Evolutionary conservation across 2,888 invertebrate genomes (phyloP).

Genomic region (Balanococcus diminutus): DNA sequence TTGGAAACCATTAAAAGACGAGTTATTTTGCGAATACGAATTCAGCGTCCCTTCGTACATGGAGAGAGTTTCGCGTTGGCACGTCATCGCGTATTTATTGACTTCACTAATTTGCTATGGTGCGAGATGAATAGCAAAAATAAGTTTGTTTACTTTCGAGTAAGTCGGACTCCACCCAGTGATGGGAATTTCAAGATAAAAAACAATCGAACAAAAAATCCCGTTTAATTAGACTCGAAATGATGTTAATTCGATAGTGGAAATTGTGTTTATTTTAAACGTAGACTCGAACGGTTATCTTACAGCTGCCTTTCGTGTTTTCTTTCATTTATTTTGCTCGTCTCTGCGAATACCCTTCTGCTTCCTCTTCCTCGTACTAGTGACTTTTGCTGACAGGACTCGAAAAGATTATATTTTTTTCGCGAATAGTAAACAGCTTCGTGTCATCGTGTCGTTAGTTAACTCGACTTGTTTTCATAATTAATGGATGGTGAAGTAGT

Average conservation of each 20-base stretch:
- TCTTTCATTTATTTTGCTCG: not conserved
- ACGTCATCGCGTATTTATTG: not conserved
- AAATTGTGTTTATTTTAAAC: not conserved
- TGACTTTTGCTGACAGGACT: not conserved
- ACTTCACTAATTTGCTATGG: not conserved
- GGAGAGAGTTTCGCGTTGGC: no score
- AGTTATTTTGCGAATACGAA: not conserved
- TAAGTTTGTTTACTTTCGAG: constrained; percentile 2
- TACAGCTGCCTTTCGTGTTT: not conserved
- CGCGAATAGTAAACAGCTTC: not conserved
- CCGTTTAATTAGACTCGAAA: constrained; percentile 30
- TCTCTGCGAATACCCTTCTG: not conserved
- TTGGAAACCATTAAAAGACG: not conserved
- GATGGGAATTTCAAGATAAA: not conserved
- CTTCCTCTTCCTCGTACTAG: not conserved
- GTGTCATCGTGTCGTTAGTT: not conserved
- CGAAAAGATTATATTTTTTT: not conserved
- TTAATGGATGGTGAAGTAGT: not conserved
- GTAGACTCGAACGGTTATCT: not conserved
- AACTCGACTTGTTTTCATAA: not conserved
- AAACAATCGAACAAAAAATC: not conserved
- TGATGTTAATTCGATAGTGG: constrained; percentile 13
- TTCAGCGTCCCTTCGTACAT: not conserved
- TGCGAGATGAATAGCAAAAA: not conserved
- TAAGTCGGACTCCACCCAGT: not conserved